Evolutionary conservation across 2,888 invertebrate genomes (phyloP).

Genomic region (Syrista parreyssii): DNA sequence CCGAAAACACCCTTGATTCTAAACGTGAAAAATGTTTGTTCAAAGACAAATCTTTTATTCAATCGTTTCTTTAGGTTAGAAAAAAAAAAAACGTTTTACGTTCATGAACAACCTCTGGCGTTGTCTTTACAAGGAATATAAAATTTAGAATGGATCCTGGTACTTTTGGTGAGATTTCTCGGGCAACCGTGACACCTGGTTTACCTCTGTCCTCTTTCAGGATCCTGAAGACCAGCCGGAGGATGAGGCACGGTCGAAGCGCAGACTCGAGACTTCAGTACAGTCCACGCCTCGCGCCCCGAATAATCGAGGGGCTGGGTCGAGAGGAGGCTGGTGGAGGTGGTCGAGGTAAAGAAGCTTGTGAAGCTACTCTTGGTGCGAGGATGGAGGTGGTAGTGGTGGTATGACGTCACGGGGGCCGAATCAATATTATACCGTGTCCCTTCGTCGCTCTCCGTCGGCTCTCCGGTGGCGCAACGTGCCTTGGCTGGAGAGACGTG

Average conservation of each 20-base stretch:
- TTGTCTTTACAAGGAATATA: background rate
- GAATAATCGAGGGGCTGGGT: slow-evolving; percentile 39
- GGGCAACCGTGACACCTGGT: background rate
- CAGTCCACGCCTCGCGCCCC: slow-evolving; percentile 55
- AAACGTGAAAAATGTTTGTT: background rate
- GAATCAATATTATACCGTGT: slow-evolving; percentile 55
- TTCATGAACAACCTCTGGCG: background rate
- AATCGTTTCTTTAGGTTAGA: too few relatives aligned
- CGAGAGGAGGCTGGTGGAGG: background rate
- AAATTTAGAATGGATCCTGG: background rate
- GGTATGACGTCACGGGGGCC: slow-evolving; percentile 49
- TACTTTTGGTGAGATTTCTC: background rate
- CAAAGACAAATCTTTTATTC: background rate
- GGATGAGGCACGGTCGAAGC: slow-evolving; percentile 28
- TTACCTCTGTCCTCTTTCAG: background rate
- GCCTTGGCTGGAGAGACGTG: slow-evolving; percentile 41
- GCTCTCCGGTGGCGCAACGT: slow-evolving; percentile 38
- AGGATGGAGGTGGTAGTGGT: slow-evolving; percentile 10
- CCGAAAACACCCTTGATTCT: background rate
- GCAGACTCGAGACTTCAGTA: slow-evolving; percentile 49
- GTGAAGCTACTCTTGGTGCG: slow-evolving; percentile 32
- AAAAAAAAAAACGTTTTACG: too few relatives aligned
- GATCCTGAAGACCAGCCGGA: background rate
- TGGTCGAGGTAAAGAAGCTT: background rate
- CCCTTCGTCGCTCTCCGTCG: slow-evolving; percentile 37